phyloP scores from a whole-genome alignment of 2,113 vertebrate species.

The Procapra przewalskii region DNA sequence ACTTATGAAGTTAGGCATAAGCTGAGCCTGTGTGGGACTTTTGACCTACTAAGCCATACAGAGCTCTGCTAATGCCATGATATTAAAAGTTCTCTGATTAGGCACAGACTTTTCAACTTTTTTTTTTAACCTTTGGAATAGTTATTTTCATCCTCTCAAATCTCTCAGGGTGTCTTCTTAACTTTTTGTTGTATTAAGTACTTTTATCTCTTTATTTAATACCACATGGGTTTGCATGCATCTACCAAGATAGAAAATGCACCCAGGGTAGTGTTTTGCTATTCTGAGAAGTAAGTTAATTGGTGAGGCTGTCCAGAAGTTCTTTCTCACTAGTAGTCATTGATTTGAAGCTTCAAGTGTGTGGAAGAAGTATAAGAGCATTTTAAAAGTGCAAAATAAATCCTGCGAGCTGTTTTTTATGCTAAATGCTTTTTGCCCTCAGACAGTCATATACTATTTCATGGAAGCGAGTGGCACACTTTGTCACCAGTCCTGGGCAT shows the following conservation, averaged over 20 bases:
- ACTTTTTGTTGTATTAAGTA: neutral
- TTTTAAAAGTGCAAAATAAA: neutral
- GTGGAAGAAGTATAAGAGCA: neutral
- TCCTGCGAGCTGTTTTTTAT: neutral
- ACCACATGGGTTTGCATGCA: neutral
- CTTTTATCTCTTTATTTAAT: neutral
- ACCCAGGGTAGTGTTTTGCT: neutral
- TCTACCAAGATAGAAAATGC: neutral
- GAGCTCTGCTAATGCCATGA: neutral
- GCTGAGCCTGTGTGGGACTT: neutral
- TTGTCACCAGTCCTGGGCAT: neutral
- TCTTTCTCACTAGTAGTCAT: neutral
- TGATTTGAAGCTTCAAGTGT: neutral
- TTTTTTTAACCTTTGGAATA: neutral
- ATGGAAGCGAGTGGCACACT: neutral
- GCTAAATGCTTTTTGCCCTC: neutral
- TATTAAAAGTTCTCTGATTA: neutral
- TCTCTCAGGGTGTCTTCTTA: neutral
- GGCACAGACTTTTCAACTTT: neutral
- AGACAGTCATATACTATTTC: conserved; percentile 1
- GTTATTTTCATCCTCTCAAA: neutral
- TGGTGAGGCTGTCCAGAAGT: neutral
- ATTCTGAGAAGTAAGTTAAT: neutral
- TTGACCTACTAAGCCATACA: neutral
- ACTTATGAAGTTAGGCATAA: neutral